Base-by-base conservation (phyloP, 1,140 invertebrate genomes). In the Probaryconus sp. region DNA sequence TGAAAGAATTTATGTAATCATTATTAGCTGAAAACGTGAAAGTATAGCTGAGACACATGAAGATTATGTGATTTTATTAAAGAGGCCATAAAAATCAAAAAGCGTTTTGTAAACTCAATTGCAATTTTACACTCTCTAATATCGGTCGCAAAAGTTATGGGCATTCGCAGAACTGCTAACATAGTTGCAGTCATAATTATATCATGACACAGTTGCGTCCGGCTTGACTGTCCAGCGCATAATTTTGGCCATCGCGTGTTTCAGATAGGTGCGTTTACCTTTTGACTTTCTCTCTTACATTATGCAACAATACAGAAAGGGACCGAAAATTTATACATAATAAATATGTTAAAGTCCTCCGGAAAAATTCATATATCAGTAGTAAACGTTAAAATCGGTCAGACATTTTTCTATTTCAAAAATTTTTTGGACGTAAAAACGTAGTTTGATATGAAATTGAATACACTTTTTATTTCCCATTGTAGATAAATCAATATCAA, bases 241-340 rank as follows among this genome's bases (percentile, higher is more conserved):
- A 47, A 60, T 60, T 60, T 60, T 26, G 55, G 55, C 3, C 28
- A 60, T 60, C 16, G 56, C 42, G 35, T 61, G 43, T 40, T 48
- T 28, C n/a, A 21, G 42, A 37, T n/a, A n/a, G n/a, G n/a, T 33
- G 55, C 55, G 26, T 13, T 53, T 47, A 18, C 4, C 31, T 47
- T 21, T 20, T 20, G 16, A 61, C 56, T 61, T 61, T 61, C 56
- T 61, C 56, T 43, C 56, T 30, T 35, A 20, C 28, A 18, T 61
- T 61, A 26, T 33, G 35, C 42, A 61, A 61, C 24, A 47, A 21
- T 17, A 26, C 45, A 4, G n/a, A n/a, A n/a, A 16, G 16, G 10
- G 26, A 63, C 47, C 20, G 20, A 63, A 61, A 61, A 48, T 16
- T 26, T 14, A 9, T 28, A 9, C 33, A 21, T 48, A 50, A 61